Conservation (phyloP, 2,113 vertebrate species). For the Phalacrocorax carbo region DNA sequence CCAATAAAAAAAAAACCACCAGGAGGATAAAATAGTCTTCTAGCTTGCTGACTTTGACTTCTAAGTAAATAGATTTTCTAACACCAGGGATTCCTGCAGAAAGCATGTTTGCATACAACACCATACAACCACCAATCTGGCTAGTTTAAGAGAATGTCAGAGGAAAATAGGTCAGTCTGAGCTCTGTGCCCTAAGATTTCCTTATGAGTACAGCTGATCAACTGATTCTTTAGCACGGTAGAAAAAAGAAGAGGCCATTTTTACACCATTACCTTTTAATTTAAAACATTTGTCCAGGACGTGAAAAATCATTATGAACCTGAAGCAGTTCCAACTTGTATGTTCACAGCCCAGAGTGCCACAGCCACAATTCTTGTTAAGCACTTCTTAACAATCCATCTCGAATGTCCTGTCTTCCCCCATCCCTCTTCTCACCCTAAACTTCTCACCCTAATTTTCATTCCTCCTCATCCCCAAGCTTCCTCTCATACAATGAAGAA, state of each 20-base stretch:
- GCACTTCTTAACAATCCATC: not conserved
- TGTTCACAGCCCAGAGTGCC: not conserved
- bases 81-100: not conserved
- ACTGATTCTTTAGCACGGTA: not conserved
- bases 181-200: not conserved
- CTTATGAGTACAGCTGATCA: not conserved
- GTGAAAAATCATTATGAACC: not conserved
- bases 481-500: not conserved
- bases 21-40: not conserved
- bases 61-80: not conserved
- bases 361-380: not conserved
- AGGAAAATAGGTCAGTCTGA: not conserved
- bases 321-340: not conserved
- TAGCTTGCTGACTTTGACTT: not conserved
- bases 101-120: not conserved
- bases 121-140: not conserved
- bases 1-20: not conserved
- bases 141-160: not conserved
- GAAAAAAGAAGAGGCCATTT: not conserved
- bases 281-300: not conserved
- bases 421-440: not conserved
- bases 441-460: not conserved
- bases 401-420: not conserved
- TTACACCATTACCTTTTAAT: not conserved
- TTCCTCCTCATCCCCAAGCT: not conserved